Percentiles rank a stretch among this genome's conserved stretches.
These are phyloP conservation scores for Epistrophe grossulariae DNA, from an alignment of 2,888 invertebrate species.

Conservation along the genomic window DNA sequence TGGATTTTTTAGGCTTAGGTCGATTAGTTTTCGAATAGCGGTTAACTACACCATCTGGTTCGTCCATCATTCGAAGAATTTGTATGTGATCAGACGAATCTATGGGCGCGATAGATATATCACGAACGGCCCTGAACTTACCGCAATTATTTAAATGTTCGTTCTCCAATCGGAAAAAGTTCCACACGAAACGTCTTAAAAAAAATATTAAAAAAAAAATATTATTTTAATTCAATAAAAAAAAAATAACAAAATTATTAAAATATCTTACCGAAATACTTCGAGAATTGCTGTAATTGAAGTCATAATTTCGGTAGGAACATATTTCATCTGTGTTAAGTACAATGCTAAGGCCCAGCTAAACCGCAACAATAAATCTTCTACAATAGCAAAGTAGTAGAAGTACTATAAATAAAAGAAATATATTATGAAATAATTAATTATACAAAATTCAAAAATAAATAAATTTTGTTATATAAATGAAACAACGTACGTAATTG, in stretches of 20 bases:
- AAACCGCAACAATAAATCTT: constrained; percentile 96
- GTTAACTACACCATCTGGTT: constrained; percentile 93
- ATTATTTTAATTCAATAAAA: not conserved
- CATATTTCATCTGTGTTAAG: constrained; percentile 90
- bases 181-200: constrained; percentile 97
- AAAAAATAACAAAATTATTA: not conserved
- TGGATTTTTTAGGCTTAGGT: constrained; percentile 86
- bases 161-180: constrained; percentile 99
- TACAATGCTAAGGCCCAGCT: constrained; percentile 96
- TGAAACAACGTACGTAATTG: too few species aligned
- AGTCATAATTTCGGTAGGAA: constrained; percentile 92
- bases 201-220: not conserved
- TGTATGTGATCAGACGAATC: constrained; percentile 96
- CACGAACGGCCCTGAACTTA: constrained; percentile 98
- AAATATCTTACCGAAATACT: constrained; percentile 90
- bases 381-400: constrained; percentile 98
- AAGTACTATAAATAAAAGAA: constrained; percentile 84
- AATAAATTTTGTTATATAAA: too few species aligned
- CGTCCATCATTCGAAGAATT: constrained; percentile 98
- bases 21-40: constrained; percentile 87
- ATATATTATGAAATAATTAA: not conserved
- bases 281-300: constrained; percentile 93
- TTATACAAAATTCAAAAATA: too few species aligned
- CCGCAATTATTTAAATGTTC: constrained; percentile 99
- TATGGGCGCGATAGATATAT: constrained; percentile 97